Base-by-base conservation (phyloP, 2,888 invertebrate genomes). In the Cryptophagus acutangulus region DNA sequence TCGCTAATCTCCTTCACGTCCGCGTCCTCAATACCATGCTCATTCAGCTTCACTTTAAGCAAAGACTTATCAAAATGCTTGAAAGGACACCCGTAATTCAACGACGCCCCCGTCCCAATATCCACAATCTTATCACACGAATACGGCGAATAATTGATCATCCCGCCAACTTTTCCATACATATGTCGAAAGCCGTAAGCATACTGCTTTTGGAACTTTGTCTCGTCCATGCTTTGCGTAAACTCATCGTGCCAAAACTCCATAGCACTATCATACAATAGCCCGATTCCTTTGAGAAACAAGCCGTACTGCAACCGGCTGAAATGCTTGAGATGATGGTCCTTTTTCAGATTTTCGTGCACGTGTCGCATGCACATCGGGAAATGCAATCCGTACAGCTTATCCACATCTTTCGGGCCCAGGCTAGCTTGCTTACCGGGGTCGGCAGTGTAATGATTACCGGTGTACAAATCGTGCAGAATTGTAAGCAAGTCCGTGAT, bases 341-440 rank as follows among this genome's bases (percentile, higher is more conserved):
- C 78, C 5, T 77, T 69, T 43, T 82, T 76, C 3, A 99, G 66
- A 13, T 79, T 73, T 43, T 88, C 85, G 66, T 97, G 94, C 38
- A 95, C 75, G 44, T 82, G 78, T 52, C 87, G 82, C 97, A 99
- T 99, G 62, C 99, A 99, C n/a, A 91, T 72, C 1, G 99, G 97
- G 70, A 87, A 97, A 8, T 93, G 90, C 55, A 84, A 82, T 45
- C 80, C 77, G 1, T 90, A 79, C 13, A 90, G 72, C 66, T 84
- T 72, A 63, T 94, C 88, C 13, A 95, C 67, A 46, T 58, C 50
- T 13, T 52, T 55, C 2, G 59, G 54, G 46, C 61, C 51, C n/a
- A 68, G 51, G 16, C 43, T 48, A 12, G 59, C 59, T 39, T 57
- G 51, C 30, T 52, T 12, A 5, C 5, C 51, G 9, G 52, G 51